Evolutionary conservation across 2,888 invertebrate species (phyloP).

Genomic region (Belgica antarctica): DNA sequence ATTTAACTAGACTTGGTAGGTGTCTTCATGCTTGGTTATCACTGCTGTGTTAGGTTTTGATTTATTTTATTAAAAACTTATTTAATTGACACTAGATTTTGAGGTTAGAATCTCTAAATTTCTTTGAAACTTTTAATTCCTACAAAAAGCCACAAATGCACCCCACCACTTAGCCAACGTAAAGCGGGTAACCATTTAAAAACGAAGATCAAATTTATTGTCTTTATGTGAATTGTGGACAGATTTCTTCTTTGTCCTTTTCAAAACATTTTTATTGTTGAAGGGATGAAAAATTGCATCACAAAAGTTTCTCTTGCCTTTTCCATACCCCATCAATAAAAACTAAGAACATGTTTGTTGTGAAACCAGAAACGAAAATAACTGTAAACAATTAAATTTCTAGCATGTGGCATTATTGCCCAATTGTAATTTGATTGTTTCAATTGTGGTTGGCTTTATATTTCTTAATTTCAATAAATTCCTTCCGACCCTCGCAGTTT

Average conservation of each 20-base stretch:
- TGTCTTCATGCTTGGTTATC: neutral
- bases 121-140: too few species aligned
- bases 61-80: too few species aligned
- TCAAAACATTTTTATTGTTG: neutral
- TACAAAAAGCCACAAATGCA: too few species aligned
- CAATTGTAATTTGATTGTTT: slow-evolving; percentile 36
- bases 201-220: slow-evolving; percentile 1
- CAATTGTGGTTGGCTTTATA: slow-evolving; percentile 21
- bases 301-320: neutral
- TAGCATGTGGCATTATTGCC: slow-evolving; percentile 38
- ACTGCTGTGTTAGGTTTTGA: too few species aligned
- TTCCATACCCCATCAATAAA: neutral
- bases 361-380: neutral
- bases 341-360: neutral
- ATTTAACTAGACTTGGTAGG: neutral
- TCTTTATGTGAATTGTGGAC: slow-evolving; percentile 36
- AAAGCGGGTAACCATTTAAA: too few species aligned
- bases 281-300: slow-evolving; percentile 20
- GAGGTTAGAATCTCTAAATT: too few species aligned
- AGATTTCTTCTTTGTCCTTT: slow-evolving; percentile 1
- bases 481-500: neutral
- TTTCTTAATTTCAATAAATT: neutral
- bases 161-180: too few species aligned
- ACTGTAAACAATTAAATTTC: slow-evolving; percentile 39
- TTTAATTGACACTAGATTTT: too few species aligned